Conservation (phyloP, 2,113 vertebrate species). For the Oenanthe oenanthe region DNA sequence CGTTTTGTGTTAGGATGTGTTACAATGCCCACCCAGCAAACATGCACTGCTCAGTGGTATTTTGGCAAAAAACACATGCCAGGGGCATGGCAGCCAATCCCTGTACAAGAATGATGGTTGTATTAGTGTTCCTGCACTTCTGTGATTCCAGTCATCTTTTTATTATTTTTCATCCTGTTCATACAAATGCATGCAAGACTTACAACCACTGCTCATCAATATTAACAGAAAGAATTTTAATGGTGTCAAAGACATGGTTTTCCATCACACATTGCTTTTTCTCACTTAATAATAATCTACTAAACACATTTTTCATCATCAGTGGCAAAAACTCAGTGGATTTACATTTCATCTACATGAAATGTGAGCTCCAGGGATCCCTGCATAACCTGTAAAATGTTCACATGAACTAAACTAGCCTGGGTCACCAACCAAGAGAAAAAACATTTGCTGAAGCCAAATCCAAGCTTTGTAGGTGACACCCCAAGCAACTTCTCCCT, state of each 20-base stretch:
- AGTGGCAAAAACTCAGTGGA: not conserved
- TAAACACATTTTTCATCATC: not conserved
- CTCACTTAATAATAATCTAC: not conserved
- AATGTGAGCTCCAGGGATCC: not conserved
- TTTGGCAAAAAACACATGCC: not conserved
- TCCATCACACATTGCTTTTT: not conserved
- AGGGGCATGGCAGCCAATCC: not conserved
- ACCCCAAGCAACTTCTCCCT: not conserved
- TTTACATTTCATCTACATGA: not conserved
- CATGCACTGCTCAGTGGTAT: not conserved
- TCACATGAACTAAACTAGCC: not conserved
- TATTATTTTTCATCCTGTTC: not conserved
- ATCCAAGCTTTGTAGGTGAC: not conserved
- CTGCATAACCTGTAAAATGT: not conserved
- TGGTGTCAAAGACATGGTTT: not conserved
- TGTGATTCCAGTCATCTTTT: not conserved
- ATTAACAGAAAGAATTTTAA: not conserved
- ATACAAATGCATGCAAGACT: not conserved
- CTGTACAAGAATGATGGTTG: not conserved
- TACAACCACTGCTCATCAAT: not conserved
- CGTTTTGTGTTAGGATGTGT: not conserved
- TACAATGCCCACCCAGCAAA: not conserved
- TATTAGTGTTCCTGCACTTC: not conserved
- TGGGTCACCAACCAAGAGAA: not conserved
- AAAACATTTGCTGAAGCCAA: not conserved